These are phyloP conservation scores for Mycetomoellerius zeteki DNA, from an alignment of 1,140 invertebrate genomes.

Conservation along the genomic window DNA sequence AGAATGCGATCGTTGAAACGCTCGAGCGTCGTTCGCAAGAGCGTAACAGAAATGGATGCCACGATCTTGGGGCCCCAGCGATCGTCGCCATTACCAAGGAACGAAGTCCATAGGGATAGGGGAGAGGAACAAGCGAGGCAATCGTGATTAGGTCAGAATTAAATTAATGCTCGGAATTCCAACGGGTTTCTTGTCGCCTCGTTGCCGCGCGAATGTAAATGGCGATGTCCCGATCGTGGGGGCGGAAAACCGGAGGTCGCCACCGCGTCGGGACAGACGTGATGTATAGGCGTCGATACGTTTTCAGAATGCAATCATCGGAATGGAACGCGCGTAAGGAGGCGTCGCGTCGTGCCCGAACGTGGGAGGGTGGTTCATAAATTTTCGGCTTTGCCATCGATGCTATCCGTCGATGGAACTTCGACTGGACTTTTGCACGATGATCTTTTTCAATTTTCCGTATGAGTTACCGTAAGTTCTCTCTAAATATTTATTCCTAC, in stretches of 20 bases:
- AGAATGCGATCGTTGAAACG: conserved; percentile 62
- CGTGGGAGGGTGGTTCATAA: conserved; percentile 37
- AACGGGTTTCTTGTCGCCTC: conserved; percentile 56
- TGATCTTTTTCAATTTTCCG: conserved; percentile 16
- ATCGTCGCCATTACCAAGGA: background rate
- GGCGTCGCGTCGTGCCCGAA: background rate
- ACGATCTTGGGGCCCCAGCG: conserved; percentile 20
- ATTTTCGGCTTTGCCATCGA: conserved; percentile 38
- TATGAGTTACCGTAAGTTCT: background rate
- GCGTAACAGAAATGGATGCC: conserved; percentile 61
- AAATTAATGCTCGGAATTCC: conserved; percentile 64
- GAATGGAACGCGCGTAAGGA: conserved; percentile 77
- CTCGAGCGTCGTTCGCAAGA: conserved; percentile 10
- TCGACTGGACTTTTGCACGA: conserved; percentile 8
- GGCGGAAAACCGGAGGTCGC: conserved; percentile 15
- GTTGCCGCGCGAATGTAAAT: conserved; percentile 45
- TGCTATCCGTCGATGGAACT: conserved; percentile 23
- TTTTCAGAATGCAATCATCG: conserved; percentile 76
- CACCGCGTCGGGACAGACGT: conserved; percentile 45
- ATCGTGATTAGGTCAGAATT: conserved; percentile 62
- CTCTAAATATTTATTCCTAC: background rate
- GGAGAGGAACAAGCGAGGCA: background rate
- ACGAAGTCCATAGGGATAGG: background rate
- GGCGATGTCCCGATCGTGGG: background rate
- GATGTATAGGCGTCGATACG: conserved; percentile 69